phyloP scores from a whole-genome alignment of 2,113 vertebrate species.

The Syrmaticus mikado region DNA sequence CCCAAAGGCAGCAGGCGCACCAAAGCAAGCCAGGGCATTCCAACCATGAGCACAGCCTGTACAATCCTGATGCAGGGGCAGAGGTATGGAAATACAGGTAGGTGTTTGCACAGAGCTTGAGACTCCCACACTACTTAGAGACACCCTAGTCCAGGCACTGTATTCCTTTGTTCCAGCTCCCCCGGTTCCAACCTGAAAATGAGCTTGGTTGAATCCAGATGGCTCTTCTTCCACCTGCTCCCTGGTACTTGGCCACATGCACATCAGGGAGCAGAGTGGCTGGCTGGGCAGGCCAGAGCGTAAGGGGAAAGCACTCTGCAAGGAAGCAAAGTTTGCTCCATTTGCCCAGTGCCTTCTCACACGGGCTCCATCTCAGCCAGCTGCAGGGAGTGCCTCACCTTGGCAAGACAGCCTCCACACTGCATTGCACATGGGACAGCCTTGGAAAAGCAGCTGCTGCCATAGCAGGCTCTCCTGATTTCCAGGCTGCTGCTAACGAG shows the following conservation, averaged over 20 bases:
- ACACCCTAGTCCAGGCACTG: neutral
- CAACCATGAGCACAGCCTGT: neutral
- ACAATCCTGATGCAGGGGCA: neutral
- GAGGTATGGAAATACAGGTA: neutral
- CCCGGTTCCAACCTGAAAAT: constrained; percentile 6
- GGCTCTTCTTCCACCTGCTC: constrained; percentile 28
- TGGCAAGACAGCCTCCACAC: neutral
- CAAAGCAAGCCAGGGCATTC: neutral
- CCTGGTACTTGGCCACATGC: neutral
- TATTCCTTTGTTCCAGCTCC: constrained; percentile 31
- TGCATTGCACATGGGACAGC: neutral
- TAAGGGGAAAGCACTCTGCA: neutral
- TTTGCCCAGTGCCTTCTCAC: neutral
- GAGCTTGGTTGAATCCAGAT: constrained; percentile 20
- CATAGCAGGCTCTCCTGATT: neutral
- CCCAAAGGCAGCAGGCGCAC: neutral
- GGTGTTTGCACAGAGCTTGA: neutral
- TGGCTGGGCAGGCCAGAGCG: neutral
- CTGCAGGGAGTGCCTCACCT: neutral
- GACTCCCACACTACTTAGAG: neutral
- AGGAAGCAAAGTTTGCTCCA: neutral
- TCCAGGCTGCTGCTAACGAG: constrained; percentile 55
- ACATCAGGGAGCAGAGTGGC: neutral
- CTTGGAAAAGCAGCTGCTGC: constrained; percentile 47
- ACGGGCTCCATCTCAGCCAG: neutral